phyloP scores from a whole-genome alignment of 2,888 invertebrate genomes.

The Peribatodes rhomboidaria region DNA sequence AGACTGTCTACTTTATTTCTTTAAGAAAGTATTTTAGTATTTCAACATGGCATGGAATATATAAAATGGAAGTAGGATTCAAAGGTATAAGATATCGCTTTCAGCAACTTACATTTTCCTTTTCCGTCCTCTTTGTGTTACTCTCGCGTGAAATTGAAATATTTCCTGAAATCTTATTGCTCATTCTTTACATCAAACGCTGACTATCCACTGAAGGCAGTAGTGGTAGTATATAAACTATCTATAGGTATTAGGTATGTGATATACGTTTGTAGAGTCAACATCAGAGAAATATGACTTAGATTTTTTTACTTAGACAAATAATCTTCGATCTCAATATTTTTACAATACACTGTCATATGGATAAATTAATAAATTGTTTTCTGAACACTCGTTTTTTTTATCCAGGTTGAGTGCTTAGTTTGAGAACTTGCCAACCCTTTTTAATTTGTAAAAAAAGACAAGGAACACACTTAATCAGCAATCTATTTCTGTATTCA shows the following conservation, averaged over 20 bases:
- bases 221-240: background rate
- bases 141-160: conserved; percentile 41
- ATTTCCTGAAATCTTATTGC: conserved; percentile 29
- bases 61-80: conserved; percentile 16
- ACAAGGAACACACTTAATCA: too few relatives aligned
- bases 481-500: too few relatives aligned
- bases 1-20: background rate
- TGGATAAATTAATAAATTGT: too few relatives aligned
- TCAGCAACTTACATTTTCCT: conserved; percentile 26
- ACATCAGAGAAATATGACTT: too few relatives aligned
- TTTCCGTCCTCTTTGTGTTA: conserved; percentile 26
- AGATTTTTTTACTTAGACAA: too few relatives aligned
- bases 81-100: conserved; percentile 25
- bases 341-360: too few relatives aligned
- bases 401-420: too few relatives aligned
- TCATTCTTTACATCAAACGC: conserved; percentile 27
- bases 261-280: too few relatives aligned
- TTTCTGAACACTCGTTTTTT: too few relatives aligned
- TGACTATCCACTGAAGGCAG: conserved; percentile 27
- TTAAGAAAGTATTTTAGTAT: conserved; percentile 1
- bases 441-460: too few relatives aligned
- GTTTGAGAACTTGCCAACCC: too few relatives aligned
- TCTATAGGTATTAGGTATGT: background rate
- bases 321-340: too few relatives aligned
- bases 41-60: conserved; percentile 13